phyloP scores from a whole-genome alignment of 53 echinoderm and acorn worm genomes.

The Echinometra lucunter region DNA sequence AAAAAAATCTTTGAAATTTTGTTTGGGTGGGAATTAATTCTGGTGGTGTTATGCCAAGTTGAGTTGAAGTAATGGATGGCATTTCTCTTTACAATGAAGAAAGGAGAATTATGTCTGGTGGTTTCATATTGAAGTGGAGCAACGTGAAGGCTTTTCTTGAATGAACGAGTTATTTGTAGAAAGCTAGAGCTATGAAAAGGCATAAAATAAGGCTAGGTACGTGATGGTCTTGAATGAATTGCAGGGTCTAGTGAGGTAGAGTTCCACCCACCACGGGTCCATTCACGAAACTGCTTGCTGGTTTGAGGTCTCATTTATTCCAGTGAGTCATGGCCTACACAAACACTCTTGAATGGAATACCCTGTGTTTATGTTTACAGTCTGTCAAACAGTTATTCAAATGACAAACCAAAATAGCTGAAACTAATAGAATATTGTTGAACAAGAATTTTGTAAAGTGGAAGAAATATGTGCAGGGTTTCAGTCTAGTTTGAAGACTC shows the following conservation, averaged over 20 bases:
- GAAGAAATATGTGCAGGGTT: neutral
- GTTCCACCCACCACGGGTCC: neutral
- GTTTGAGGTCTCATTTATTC: neutral
- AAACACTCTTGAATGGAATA: conserved; percentile 22
- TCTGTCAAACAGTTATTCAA: conserved; percentile 48
- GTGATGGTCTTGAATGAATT: neutral
- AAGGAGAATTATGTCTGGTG: neutral
- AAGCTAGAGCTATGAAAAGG: neutral
- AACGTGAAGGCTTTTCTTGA: conserved; percentile 1
- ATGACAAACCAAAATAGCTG: conserved; percentile 13
- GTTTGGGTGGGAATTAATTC: conserved; percentile 22
- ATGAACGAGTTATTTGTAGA: conserved; percentile 10
- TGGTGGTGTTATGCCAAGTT: conserved; percentile 23
- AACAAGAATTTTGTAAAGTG: neutral
- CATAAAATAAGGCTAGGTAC: neutral
- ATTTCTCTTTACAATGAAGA: neutral
- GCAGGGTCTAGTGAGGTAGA: neutral
- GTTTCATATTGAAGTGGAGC: neutral
- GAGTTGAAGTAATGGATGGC: conserved; percentile 35
- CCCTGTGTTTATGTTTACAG: conserved; percentile 64
- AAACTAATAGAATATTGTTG: neutral
- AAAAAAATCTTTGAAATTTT: neutral
- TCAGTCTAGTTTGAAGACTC: conserved; percentile 8
- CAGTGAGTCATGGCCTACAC: conserved; percentile 37
- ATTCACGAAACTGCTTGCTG: neutral